Conservation (phyloP, 1,140 invertebrate species). For the Sinella curviseta region DNA sequence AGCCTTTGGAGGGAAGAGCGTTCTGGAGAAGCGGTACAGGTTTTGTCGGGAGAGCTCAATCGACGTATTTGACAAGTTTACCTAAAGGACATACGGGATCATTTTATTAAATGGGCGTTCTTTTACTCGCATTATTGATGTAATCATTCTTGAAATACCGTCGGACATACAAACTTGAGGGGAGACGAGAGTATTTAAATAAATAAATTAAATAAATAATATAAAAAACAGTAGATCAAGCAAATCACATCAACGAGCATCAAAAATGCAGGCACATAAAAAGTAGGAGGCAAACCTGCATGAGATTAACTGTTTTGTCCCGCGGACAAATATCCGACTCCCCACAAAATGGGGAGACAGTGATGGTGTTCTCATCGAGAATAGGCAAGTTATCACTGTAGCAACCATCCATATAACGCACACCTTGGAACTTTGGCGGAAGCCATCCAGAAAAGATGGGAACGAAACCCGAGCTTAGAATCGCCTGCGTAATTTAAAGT, state of each 20-base stretch:
- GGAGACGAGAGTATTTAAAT: too few relatives aligned
- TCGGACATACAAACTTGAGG: too few relatives aligned
- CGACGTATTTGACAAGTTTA: slow-evolving; percentile 91
- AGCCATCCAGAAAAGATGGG: slow-evolving; percentile 65
- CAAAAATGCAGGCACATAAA: neutral
- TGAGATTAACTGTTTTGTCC: slow-evolving; percentile 54
- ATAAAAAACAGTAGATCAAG: slow-evolving; percentile 1
- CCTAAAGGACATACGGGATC: slow-evolving; percentile 60
- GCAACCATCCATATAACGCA: slow-evolving; percentile 66
- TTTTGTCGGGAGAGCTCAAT: slow-evolving; percentile 91
- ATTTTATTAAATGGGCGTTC: too few relatives aligned
- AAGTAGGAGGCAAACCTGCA: slow-evolving; percentile 42
- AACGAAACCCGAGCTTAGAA: slow-evolving; percentile 66
- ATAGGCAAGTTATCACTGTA: slow-evolving; percentile 66
- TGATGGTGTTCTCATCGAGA: slow-evolving; percentile 64
- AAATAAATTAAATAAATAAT: neutral
- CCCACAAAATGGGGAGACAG: slow-evolving; percentile 68
- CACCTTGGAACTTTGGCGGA: slow-evolving; percentile 62
- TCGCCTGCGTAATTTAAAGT: slow-evolving; percentile 56
- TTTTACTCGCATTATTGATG: too few relatives aligned
- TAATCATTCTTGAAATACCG: too few relatives aligned
- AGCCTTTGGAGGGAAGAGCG: slow-evolving; percentile 90
- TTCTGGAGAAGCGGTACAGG: slow-evolving; percentile 84
- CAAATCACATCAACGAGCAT: neutral
- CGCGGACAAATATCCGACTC: slow-evolving; percentile 66